These are phyloP conservation scores for Chionoecetes opilio DNA, from an alignment of 1,140 invertebrate genomes.

Conservation along the genomic window DNA sequence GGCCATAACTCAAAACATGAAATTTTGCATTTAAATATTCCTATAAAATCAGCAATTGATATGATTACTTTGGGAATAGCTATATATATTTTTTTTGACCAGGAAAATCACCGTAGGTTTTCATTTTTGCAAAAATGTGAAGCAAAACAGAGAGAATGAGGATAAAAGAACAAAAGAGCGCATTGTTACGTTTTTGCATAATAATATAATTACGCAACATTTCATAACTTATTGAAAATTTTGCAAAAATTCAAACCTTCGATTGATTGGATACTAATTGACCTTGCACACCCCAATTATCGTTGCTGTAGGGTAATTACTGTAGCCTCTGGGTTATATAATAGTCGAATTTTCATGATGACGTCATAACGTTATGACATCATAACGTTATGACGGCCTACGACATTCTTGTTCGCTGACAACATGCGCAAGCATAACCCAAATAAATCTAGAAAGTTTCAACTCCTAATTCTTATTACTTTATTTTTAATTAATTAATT, in stretches of 20 bases:
- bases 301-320: too few species aligned
- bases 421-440: constrained; percentile 24
- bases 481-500: constrained; percentile 45
- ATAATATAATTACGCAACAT: too few species aligned
- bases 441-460: constrained; percentile 40
- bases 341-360: too few species aligned
- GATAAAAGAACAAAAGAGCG: neutral
- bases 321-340: neutral
- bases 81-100: too few species aligned
- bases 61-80: too few species aligned
- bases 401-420: constrained; percentile 24
- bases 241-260: constrained; percentile 28
- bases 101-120: too few species aligned
- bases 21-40: too few species aligned
- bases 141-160: too few species aligned
- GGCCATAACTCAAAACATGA: too few species aligned
- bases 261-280: neutral
- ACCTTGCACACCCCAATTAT: constrained; percentile 32
- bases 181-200: constrained; percentile 24
- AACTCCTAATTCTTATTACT: constrained; percentile 32
- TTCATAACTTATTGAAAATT: constrained; percentile 23
- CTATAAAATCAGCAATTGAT: too few species aligned
- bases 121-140: too few species aligned
- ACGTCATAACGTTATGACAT: constrained; percentile 1
- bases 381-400: too few species aligned